Base-by-base conservation (phyloP, 2,888 invertebrate genomes). In the Chouioia cunea region DNA sequence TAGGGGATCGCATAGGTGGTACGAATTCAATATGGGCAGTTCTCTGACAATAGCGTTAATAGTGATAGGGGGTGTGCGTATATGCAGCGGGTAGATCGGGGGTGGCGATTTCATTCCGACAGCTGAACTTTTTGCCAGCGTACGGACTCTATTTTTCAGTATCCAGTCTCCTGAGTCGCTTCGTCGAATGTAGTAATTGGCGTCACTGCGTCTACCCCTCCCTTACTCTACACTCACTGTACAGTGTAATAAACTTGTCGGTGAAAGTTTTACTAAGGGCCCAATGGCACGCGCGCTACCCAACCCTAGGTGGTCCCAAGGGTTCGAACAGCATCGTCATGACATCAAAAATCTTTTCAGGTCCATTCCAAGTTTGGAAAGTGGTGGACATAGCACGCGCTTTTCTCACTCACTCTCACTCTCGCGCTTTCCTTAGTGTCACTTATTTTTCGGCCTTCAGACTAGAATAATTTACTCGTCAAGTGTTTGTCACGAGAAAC, bases 231-330 rank as follows among this genome's bases (percentile, higher is more conserved):
- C 71, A 59, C 71, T 67, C 68, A 71, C 67, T 71, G 56, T 50
- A 36, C 66, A 48, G 70, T 66, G 70, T 64, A 73, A 73, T 70
- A 73, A 81, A 80, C 78, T 6, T 6, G 36, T 8, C 77, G 76
- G 81, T 80, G 82, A 83, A 83, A 84, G 81, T 83, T 82, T 80
- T 79, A 10, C 75, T 74, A 75, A 81, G 81, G 81, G 75, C 81
- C 81, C 79, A 81, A 81, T 82, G 82, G 82, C 80, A 83, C 81
- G 82, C 82, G 81, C 77, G 23, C 64, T 65, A 43, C 15, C 27
- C 56, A 6, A 43, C 62, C 57, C 48, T 48, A 14, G 3, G 50
- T 56, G 76, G 76, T 74, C 77, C 76, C 77, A 66, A 71, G 73
- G 78, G 70, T 78, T 80, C 75, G 6, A 12, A 12, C 4, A 75